Conservation (phyloP, 2,888 invertebrate species). For the Aspidapion aeneum region DNA sequence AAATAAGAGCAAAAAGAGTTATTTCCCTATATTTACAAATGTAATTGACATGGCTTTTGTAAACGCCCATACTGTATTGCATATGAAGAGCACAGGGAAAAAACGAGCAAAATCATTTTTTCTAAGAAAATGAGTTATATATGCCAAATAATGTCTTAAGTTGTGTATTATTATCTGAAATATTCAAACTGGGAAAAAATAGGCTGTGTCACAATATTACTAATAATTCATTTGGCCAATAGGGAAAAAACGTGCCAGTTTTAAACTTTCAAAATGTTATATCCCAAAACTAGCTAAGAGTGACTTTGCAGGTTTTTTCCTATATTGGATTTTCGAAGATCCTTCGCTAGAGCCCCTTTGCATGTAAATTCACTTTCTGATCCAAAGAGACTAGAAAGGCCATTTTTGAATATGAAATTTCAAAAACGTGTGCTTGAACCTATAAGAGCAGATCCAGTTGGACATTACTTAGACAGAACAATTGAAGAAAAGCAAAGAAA, state of each 20-base stretch:
- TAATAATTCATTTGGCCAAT: too few relatives aligned
- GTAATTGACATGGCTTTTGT: constrained; percentile 3
- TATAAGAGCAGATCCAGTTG: neutral
- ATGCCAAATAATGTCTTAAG: too few relatives aligned
- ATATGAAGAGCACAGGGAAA: neutral
- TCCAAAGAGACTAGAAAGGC: neutral
- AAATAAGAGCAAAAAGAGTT: constrained; percentile 1
- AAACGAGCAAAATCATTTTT: too few relatives aligned
- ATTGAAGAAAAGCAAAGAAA: constrained; percentile 6
- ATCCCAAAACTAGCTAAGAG: too few relatives aligned
- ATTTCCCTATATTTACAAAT: constrained; percentile 3
- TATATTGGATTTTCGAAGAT: neutral
- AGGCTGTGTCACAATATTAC: too few relatives aligned
- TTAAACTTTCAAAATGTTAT: too few relatives aligned
- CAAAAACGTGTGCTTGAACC: neutral
- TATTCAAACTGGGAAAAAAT: too few relatives aligned
- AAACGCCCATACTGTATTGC: too few relatives aligned
- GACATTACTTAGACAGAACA: constrained; percentile 5
- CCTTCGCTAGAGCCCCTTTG: neutral
- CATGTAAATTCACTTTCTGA: neutral
- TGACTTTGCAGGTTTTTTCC: neutral
- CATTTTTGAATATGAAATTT: neutral
- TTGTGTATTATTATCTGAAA: too few relatives aligned
- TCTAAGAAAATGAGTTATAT: too few relatives aligned
- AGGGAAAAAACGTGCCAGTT: too few relatives aligned